phyloP scores from a whole-genome alignment of 2,113 vertebrate species.

The Oophaga pumilio region DNA sequence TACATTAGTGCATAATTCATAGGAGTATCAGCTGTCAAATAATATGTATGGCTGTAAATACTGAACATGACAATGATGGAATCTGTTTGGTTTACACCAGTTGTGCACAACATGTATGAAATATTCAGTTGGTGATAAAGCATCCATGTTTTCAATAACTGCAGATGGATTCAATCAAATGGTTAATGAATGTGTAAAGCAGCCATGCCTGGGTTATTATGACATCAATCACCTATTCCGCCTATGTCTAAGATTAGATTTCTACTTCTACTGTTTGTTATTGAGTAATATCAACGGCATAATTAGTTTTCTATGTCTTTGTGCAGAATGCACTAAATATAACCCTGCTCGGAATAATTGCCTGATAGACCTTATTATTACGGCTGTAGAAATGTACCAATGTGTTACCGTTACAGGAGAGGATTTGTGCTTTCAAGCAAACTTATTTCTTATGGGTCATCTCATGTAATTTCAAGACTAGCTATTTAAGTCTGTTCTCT shows the following conservation, averaged over 20 bases:
- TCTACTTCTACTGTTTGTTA: neutral
- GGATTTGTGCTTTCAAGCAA: slow-evolving; percentile 1
- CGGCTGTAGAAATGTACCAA: neutral
- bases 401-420: neutral
- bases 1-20: too few relatives aligned
- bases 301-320: neutral
- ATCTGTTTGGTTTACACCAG: neutral
- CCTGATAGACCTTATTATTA: slow-evolving; percentile 1
- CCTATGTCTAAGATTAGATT: slow-evolving; percentile 1
- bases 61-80: neutral
- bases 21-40: neutral
- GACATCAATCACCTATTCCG: slow-evolving; percentile 18
- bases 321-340: neutral
- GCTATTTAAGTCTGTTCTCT: slow-evolving; percentile 33
- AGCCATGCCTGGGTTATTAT: neutral
- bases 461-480: slow-evolving; percentile 6
- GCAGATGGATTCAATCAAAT: neutral
- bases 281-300: neutral
- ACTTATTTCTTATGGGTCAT: slow-evolving; percentile 32
- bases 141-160: neutral
- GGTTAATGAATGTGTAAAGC: neutral
- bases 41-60: neutral
- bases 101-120: neutral
- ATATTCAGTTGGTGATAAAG: neutral
- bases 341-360: neutral